Evolutionary conservation across 2,888 invertebrate genomes (phyloP).

Genomic region (Gastracanthus pulcherrimus): DNA sequence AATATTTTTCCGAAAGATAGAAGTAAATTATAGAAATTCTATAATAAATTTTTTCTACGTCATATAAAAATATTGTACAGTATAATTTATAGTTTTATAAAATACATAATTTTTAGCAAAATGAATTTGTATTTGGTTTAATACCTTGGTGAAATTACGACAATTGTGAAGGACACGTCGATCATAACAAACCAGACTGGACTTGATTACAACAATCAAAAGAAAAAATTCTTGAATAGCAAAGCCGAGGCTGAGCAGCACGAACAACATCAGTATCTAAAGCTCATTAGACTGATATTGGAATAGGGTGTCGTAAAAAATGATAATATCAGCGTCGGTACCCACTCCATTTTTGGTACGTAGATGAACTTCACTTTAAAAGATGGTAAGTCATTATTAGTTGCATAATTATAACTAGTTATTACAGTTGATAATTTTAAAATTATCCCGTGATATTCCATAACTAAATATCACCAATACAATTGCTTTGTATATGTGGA

Average conservation of each 20-base stretch:
- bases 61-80: too few relatives aligned
- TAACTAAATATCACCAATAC: too few relatives aligned
- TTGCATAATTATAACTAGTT: too few relatives aligned
- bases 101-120: neutral
- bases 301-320: conserved; percentile 81
- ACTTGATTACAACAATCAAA: conserved; percentile 35
- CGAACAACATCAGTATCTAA: conserved; percentile 88
- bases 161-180: conserved; percentile 22
- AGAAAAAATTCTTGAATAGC: conserved; percentile 40
- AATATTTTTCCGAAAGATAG: too few relatives aligned
- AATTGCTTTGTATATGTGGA: too few relatives aligned
- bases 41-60: too few relatives aligned
- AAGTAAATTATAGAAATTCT: too few relatives aligned
- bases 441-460: too few relatives aligned
- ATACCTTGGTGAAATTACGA: too few relatives aligned
- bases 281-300: conserved; percentile 83
- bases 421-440: too few relatives aligned
- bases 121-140: neutral
- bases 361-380: conserved; percentile 92
- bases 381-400: conserved; percentile 79
- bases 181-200: conserved; percentile 28
- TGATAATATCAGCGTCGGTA: conserved; percentile 95
- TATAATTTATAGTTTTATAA: neutral
- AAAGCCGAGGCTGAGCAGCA: conserved; percentile 69
- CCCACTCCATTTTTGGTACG: conserved; percentile 93